Evolutionary conservation across 2,888 invertebrate genomes (phyloP), one percentile per base, ranked within the genome.

Genomic region (Vanessa cardui): DNA sequence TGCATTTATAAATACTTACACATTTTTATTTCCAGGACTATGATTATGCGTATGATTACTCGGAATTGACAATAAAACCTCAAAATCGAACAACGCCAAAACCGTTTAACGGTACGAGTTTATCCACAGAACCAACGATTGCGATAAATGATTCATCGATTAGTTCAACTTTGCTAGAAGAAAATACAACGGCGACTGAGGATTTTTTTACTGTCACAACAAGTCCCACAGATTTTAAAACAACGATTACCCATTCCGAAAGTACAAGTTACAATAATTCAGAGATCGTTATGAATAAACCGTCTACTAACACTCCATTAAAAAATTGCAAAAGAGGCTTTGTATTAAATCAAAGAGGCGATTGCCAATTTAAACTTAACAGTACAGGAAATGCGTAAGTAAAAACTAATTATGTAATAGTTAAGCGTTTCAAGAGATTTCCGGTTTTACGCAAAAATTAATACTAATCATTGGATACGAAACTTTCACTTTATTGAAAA

Each of bases 1-100:
- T 47, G 0, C 7, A 47, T 47, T 18, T 47, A 16, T 7, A 12
- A 46, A 46, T 12, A 15, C 1, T 6, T 46, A 16, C 6, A 6
- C 16, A 47, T 7, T 31, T 21, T 54, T 39, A 49, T 45, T 77
- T 94, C 93, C 88, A 96, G 96, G 95, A 95, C 80, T 95, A 95
- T 74, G 95, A 96, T 85, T 96, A 96, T 80, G 94, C 94, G 62
- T 96, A 96, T 81, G 96, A 96, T 82, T 95, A 96, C 77, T 92
- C 95, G 6, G 96, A 96, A 78, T 94, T 96, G 84, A 96, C 96
- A 21, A 89, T 95, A 78, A 96, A 95, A 86, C 95, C 95, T 33
- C 85, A 84, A 72, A 87, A 86, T 77, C 87, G 88, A 71, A 89
- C 88, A 54, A 89, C 90, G 69, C 79, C 83, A 54, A 91, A 87